Conservation (phyloP, 64 coral and sea anemone genomes). For the Dendrophyllia cribrosa region DNA sequence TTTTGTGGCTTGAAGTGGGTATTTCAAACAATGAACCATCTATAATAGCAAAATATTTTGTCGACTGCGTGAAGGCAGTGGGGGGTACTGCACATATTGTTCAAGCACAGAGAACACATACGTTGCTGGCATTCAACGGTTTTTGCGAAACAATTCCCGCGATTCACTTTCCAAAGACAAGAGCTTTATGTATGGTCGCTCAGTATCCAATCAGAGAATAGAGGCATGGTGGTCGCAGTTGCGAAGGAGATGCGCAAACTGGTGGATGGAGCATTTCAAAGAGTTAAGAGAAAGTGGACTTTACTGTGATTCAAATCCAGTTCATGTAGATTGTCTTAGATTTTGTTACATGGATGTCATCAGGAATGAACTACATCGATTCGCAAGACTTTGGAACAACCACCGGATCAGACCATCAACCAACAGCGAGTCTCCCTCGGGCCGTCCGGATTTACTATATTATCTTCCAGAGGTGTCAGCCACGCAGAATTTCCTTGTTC, state of each 20-base stretch:
- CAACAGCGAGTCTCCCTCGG: constrained; percentile 61
- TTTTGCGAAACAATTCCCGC: constrained; percentile 47
- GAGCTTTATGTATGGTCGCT: constrained; percentile 75
- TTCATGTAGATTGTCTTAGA: constrained; percentile 77
- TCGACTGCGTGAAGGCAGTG: constrained; percentile 40
- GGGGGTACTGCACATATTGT: constrained; percentile 69
- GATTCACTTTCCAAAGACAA: constrained; percentile 67
- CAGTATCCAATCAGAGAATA: constrained; percentile 67
- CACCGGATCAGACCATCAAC: constrained; percentile 62
- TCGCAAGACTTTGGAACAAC: constrained; percentile 73
- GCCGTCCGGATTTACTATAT: constrained; percentile 65
- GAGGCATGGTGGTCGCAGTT: constrained; percentile 78
- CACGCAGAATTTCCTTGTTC: constrained; percentile 57
- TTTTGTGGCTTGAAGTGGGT: constrained; percentile 72
- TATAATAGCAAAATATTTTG: constrained; percentile 73
- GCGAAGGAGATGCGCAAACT: constrained; percentile 70
- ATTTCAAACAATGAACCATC: constrained; percentile 71
- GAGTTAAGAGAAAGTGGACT: constrained; percentile 67
- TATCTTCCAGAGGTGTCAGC: constrained; percentile 61
- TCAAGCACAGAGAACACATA: constrained; percentile 69
- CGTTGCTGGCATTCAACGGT: constrained; percentile 71
- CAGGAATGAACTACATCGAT: constrained; percentile 57
- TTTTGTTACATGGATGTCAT: constrained; percentile 63
- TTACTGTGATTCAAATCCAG: constrained; percentile 53
- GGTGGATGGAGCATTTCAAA: constrained; percentile 76